These are phyloP conservation scores for Armadillidium nasatum DNA, from an alignment of 1,140 invertebrate species.

Conservation along the genomic window DNA sequence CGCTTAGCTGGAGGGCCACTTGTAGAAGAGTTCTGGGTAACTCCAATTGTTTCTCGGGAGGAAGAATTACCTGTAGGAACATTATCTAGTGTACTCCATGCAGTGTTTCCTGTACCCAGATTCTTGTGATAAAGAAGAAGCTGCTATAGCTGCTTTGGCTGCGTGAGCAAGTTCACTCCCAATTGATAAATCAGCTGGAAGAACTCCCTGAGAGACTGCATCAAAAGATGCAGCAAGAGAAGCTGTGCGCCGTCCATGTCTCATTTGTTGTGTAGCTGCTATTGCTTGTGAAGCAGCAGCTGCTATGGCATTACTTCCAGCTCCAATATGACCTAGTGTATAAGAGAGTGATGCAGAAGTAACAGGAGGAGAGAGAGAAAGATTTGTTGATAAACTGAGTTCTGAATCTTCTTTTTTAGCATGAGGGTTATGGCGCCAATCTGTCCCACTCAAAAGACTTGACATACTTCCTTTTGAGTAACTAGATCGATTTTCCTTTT, in stretches of 20 bases:
- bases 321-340: conserved; percentile 65
- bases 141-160: conserved; percentile 70
- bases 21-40: neutral
- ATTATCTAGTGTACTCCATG: conserved; percentile 6
- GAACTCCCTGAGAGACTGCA: conserved; percentile 60
- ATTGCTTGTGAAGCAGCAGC: conserved; percentile 93
- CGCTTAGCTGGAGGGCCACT: conserved; percentile 55
- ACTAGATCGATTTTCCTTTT: conserved; percentile 60
- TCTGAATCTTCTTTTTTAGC: conserved; percentile 42
- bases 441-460: conserved; percentile 32
- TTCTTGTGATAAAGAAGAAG: conserved; percentile 51
- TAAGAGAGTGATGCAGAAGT: conserved; percentile 53
- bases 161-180: conserved; percentile 68
- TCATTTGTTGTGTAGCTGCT: conserved; percentile 92
- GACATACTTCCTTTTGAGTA: conserved; percentile 43
- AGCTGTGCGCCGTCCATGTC: conserved; percentile 85
- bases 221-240: conserved; percentile 92
- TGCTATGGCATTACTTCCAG: conserved; percentile 80
- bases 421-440: conserved; percentile 36
- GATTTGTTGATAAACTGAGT: conserved; percentile 24
- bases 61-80: conserved; percentile 22
- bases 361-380: conserved; percentile 45
- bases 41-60: conserved; percentile 20
- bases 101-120: conserved; percentile 18
- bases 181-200: conserved; percentile 58